Base-by-base conservation (phyloP, 1,140 invertebrate species). In the Antheraea pernyi region DNA sequence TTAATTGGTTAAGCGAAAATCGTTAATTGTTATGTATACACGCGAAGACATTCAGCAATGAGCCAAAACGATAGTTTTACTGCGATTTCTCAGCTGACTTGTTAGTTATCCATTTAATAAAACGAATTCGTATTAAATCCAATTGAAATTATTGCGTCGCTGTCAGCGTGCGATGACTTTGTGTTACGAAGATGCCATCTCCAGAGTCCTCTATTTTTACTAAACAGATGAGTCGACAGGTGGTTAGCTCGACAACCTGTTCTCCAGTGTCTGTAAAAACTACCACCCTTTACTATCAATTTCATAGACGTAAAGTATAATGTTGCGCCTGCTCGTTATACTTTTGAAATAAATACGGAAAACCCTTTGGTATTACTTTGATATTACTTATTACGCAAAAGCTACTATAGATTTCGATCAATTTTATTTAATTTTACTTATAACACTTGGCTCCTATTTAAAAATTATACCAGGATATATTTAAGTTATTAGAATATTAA, bases 211-310 rank as follows among this genome's bases (percentile, higher is more conserved):
- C 46, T 53, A 53, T 53, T 53, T 53, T 65, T 65, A 18, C 39
- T 19, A 36, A 67, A 67, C 72, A 76, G 75, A 78, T 67, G 71
- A 67, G 64, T 69, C 74, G 73, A 82, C 81, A 83, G 81, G 81
- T 83, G 81, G 77, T 60, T 66, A 30, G 37, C 19, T 48, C 39
- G 69, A 59, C 76, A 81, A 83, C 81, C 81, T 83, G 81, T 81
- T 81, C 74, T 69, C 59, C 59, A 68, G 65, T 69, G 36, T n/a
- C 46, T 53, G 69, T 75, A 80, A 83, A 83, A 80, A 81, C 76
- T 78, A 75, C 79, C 76, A 75, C 76, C 77, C 79, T 79, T 83
- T 78, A 59, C 64, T 53, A 53, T 53, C 46, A 53, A n/a, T 53
- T 53, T 53, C 46, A 53, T 53, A 53, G 46, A 53, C 16, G 13